These are phyloP conservation scores for Dunckerocampus dactyliophorus DNA, from an alignment of 2,113 vertebrate species.

Conservation along the genomic window DNA sequence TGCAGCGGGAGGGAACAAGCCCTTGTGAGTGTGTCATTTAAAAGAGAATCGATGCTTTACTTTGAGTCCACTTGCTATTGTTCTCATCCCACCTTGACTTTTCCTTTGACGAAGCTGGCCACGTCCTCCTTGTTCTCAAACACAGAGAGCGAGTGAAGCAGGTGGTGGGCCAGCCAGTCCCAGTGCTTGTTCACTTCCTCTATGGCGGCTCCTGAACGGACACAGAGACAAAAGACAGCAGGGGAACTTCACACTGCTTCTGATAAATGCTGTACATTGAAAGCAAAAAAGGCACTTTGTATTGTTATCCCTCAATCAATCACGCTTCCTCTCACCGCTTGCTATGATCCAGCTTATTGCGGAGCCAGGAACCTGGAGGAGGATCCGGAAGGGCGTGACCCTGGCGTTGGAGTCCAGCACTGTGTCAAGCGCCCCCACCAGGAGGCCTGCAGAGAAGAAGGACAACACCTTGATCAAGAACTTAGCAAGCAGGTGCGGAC, in stretches of 20 bases:
- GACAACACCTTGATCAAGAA: background rate
- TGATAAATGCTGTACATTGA: background rate
- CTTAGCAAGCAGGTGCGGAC: no score
- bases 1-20: slow-evolving; percentile 34
- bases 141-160: slow-evolving; percentile 89
- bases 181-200: slow-evolving; percentile 93
- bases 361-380: slow-evolving; percentile 90
- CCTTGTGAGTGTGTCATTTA: no score
- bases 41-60: background rate
- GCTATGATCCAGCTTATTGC: slow-evolving; percentile 94
- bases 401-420: slow-evolving; percentile 92
- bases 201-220: slow-evolving; percentile 77
- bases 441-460: slow-evolving; percentile 75
- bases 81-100: slow-evolving; percentile 81
- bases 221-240: background rate
- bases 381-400: slow-evolving; percentile 87
- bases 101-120: slow-evolving; percentile 89
- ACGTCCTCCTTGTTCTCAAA: slow-evolving; percentile 98
- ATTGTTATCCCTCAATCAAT: no score
- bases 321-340: slow-evolving; percentile 78
- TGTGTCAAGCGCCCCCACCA: slow-evolving; percentile 91
- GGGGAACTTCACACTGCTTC: no score
- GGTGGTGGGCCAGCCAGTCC: slow-evolving; percentile 92
- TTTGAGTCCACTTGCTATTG: background rate
- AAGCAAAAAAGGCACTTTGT: no score